Evolutionary conservation across 2,113 vertebrate genomes (phyloP), one percentile per base, ranked within the genome.

Genomic region (Tragelaphus imberbis): DNA sequence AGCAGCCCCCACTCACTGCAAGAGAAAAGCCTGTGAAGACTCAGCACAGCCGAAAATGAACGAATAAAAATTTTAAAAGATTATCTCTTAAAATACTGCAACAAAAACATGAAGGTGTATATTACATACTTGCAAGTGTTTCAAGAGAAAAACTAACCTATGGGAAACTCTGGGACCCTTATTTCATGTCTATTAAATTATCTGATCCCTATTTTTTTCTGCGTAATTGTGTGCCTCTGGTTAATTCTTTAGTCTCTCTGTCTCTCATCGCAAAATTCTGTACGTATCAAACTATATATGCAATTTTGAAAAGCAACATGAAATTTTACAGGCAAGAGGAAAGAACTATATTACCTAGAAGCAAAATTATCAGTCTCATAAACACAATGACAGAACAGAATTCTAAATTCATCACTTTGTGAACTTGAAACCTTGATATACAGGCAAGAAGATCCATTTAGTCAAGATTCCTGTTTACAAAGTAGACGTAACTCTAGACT

Each of bases 401-500:
- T 59, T 91, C 59, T 53, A 82, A 75, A 92, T 51, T 25, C 65
- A 88, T 93, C 53, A 84, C 53, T 93, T 89, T 91, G 47, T 61
- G 84, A 92, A 90, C 94, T 40, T 90, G 58, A 68, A 96, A 93
- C 90, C 58, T 91, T 82, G 53, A 95, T 80, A 84, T 3, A 51
- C 17, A 61, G 44, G 33, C 27, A 61, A 87, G 95, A 96, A 92
- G 88, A 63, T 44, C 25, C 75, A 92, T 47, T 97, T 94, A 95
- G 84, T 89, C 93, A 97, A 87, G 33, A 95, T 87, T 88, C 65
- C 75, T 90, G 13, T 68, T 91, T 97, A 90, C 61, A 95, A 94
- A 91, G 82, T 10, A 95, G 58, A 80, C 47, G 21, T 84, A 95
- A 92, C 61, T 89, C 63, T 56, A 80, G 71, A 91, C 25, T 94